A percentile compares a stretch with the other conserved stretches of the same genome.
Evolutionary conservation across 2,888 invertebrate genomes (phyloP).

Genomic region (Scaptomyza flava): DNA sequence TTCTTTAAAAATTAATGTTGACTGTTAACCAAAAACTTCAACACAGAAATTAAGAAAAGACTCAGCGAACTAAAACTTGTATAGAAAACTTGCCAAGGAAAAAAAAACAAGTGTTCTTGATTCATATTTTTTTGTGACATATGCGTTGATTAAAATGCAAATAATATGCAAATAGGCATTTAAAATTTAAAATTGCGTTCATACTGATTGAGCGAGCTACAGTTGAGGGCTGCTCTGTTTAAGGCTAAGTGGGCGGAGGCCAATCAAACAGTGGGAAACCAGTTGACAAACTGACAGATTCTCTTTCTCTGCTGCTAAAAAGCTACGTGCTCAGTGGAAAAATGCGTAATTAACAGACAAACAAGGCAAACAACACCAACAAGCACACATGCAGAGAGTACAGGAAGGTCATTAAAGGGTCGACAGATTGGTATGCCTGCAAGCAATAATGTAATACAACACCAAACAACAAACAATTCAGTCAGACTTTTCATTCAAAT

Average conservation of each 20-base stretch:
- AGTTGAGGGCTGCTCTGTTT: constrained; percentile 9
- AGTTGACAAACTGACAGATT: constrained; percentile 25
- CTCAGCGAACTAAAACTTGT: not conserved
- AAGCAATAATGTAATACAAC: constrained; percentile 44
- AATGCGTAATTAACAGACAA: constrained; percentile 66
- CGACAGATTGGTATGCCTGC: constrained; percentile 46
- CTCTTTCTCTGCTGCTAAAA: not conserved
- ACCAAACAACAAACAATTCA: constrained; percentile 10
- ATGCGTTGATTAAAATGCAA: constrained; percentile 83
- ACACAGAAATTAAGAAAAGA: not conserved
- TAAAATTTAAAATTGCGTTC: constrained; percentile 66
- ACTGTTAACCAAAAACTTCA: not conserved
- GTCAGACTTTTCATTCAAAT: constrained; percentile 53
- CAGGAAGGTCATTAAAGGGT: constrained; percentile 10
- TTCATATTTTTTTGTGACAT: constrained; percentile 73
- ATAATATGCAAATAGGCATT: constrained; percentile 81
- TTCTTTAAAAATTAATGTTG: not conserved
- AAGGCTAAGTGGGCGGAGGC: constrained; percentile 38
- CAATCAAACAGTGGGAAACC: constrained; percentile 41
- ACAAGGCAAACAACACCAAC: constrained; percentile 22
- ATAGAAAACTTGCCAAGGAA: not conserved
- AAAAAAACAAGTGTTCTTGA: constrained; percentile 13
- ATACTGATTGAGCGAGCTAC: constrained; percentile 36
- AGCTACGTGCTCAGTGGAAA: constrained; percentile 25
- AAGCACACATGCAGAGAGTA: not conserved